These are phyloP conservation scores for Bellardia bayeri DNA, from an alignment of 2,888 invertebrate species.

Conservation along the genomic window DNA sequence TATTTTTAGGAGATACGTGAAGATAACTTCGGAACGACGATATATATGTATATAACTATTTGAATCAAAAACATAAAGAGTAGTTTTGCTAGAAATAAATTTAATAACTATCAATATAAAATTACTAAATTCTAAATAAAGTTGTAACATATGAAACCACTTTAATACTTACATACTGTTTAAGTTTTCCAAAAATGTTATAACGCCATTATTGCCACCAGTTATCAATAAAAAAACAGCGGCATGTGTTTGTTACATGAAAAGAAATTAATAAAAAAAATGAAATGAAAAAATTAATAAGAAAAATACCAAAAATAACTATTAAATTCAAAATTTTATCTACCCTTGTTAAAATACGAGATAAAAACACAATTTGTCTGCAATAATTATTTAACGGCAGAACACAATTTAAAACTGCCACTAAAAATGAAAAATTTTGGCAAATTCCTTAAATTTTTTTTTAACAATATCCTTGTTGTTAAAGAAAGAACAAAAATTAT, in stretches of 20 bases:
- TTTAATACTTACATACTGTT: slow-evolving; percentile 65
- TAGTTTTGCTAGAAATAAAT: too few species aligned
- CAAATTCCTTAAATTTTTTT: slow-evolving; percentile 20
- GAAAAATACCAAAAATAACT: slow-evolving; percentile 50
- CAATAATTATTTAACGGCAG: slow-evolving; percentile 43
- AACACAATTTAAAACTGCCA: slow-evolving; percentile 4
- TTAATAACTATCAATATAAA: background rate
- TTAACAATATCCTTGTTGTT: background rate
- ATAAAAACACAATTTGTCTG: slow-evolving; percentile 64
- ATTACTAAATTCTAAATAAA: background rate
- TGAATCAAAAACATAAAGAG: too few species aligned
- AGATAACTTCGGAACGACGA: too few species aligned
- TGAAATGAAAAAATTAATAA: slow-evolving; percentile 49
- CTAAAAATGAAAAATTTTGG: slow-evolving; percentile 30
- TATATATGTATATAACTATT: too few species aligned
- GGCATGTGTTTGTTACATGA: slow-evolving; percentile 47
- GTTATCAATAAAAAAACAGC: slow-evolving; percentile 7
- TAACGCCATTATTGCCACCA: slow-evolving; percentile 22
- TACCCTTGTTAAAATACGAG: slow-evolving; percentile 51
- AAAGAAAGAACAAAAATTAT: background rate
- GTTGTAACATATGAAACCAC: background rate
- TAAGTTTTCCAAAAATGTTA: slow-evolving; percentile 17
- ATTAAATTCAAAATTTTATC: slow-evolving; percentile 50
- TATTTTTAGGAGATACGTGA: too few species aligned
- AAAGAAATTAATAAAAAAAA: slow-evolving; percentile 59